Evolutionary conservation across 2,797 vertebrate species (phyloP).

Genomic region (Phrynocephalus guinanensis): DNA sequence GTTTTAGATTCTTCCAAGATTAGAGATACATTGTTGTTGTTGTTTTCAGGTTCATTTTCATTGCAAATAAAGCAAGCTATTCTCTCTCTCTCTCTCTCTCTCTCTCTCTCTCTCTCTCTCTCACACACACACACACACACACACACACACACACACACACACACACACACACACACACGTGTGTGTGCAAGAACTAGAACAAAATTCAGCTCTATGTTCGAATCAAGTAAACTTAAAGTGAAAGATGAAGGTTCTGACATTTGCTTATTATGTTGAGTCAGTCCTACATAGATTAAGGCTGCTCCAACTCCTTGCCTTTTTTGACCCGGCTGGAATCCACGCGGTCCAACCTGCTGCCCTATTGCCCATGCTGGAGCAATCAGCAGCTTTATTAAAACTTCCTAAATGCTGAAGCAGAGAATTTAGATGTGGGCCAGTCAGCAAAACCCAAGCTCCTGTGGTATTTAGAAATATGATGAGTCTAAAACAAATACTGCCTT

Average conservation of each 20-base stretch:
- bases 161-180: no score
- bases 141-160: no score
- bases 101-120: no score
- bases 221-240: neutral
- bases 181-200: no score
- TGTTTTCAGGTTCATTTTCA: no score
- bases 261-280: fast-evolving
- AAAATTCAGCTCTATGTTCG: no score
- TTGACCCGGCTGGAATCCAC: neutral
- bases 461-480: constrained; percentile 20
- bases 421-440: constrained; percentile 36
- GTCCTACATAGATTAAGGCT: neutral
- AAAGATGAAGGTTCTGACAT: neutral
- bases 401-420: constrained; percentile 27
- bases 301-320: constrained; percentile 2
- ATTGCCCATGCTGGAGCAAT: constrained; percentile 27
- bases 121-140: no score
- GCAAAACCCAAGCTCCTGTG: constrained; percentile 30
- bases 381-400: constrained; percentile 46
- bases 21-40: no score
- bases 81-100: no score
- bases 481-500: constrained; percentile 26
- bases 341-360: neutral
- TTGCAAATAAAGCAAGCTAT: no score
- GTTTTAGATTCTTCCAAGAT: no score